Evolutionary conservation across 2,797 vertebrate genomes (phyloP).

Genomic region (Fratercula arctica): DNA sequence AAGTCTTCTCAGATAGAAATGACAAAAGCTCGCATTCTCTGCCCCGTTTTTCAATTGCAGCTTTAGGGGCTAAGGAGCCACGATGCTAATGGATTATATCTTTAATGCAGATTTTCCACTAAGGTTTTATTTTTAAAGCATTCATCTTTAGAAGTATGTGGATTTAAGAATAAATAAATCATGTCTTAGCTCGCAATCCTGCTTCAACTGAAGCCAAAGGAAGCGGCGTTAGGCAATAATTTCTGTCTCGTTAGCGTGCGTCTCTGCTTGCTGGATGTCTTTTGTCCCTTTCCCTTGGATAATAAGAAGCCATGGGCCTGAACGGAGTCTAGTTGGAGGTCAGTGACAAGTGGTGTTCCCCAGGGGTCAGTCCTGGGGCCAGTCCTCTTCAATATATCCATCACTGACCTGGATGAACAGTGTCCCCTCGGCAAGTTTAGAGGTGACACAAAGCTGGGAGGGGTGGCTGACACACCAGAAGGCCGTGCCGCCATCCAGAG

Average conservation of each 20-base stretch:
- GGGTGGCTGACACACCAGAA: too few relatives aligned
- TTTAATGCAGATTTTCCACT: neutral
- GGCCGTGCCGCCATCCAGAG: too few relatives aligned
- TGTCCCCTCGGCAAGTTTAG: too few relatives aligned
- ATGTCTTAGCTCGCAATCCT: neutral
- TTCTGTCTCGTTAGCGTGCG: neutral
- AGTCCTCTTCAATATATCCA: too few relatives aligned
- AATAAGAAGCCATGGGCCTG: neutral
- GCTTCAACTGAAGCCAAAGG: neutral
- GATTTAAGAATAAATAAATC: neutral
- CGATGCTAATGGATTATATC: neutral
- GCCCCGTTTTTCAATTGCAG: neutral
- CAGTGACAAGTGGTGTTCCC: too few relatives aligned
- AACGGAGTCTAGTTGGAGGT: too few relatives aligned
- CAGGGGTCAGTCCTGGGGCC: too few relatives aligned
- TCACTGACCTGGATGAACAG: too few relatives aligned
- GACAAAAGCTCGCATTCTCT: constrained; percentile 37
- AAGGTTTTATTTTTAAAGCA: neutral
- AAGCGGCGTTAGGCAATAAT: neutral
- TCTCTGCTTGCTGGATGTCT: neutral
- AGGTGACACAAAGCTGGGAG: too few relatives aligned
- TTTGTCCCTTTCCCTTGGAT: neutral
- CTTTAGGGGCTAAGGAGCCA: neutral
- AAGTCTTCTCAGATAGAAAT: constrained; percentile 34
- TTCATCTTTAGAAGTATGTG: neutral